A percentile compares a stretch with the other conserved stretches of the same genome.
phyloP scores from a whole-genome alignment of 1,140 invertebrate genomes.

The Cydia strobilella region DNA sequence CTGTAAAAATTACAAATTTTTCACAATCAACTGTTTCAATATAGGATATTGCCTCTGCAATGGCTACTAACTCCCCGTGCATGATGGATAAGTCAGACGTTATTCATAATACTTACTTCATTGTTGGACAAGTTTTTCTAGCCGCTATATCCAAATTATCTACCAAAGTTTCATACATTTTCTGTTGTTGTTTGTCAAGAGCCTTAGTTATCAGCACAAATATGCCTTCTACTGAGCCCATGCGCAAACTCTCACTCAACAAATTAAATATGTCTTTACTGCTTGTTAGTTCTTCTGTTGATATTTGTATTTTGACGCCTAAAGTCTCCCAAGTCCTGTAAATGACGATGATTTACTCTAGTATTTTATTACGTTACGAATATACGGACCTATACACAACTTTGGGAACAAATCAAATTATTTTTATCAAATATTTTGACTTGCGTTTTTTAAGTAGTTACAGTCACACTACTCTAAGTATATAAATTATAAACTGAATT shows the following conservation, averaged over 20 bases:
- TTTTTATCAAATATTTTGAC: too few relatives aligned
- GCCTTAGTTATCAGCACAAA: neutral
- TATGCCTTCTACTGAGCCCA: conserved; percentile 22
- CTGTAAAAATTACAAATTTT: too few relatives aligned
- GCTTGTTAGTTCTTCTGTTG: conserved; percentile 7
- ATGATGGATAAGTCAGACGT: too few relatives aligned
- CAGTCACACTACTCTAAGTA: too few relatives aligned
- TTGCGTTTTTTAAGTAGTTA: too few relatives aligned
- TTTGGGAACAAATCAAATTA: too few relatives aligned
- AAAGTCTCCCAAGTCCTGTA: conserved; percentile 18
- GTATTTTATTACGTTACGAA: neutral
- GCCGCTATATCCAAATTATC: conserved; percentile 1
- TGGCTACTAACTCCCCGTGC: too few relatives aligned
- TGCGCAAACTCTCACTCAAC: conserved; percentile 20
- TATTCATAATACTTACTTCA: conserved; percentile 13
- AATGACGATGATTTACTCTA: neutral
- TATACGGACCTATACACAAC: too few relatives aligned
- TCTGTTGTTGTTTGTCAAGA: neutral
- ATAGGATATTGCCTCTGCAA: too few relatives aligned
- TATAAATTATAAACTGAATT: too few relatives aligned
- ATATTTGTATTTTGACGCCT: conserved; percentile 29
- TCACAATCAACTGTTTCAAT: too few relatives aligned
- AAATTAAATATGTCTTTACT: conserved; percentile 13
- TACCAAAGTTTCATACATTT: neutral
- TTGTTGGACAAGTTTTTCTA: conserved; percentile 21